phyloP scores from a whole-genome alignment of 2,888 invertebrate genomes.

The Rhynchonema sp. region DNA sequence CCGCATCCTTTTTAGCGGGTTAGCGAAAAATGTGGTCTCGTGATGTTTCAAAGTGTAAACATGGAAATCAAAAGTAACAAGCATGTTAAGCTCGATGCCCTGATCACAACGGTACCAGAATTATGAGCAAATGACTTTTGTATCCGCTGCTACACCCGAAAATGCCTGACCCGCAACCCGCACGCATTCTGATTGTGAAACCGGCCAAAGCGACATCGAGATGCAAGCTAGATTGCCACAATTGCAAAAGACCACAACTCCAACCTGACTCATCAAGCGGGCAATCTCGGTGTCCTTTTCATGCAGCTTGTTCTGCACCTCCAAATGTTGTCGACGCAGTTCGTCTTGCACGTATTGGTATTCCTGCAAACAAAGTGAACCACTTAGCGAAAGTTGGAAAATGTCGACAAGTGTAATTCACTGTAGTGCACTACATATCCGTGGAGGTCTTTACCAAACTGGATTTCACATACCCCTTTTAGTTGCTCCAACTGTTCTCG shows the following conservation, averaged over 20 bases:
- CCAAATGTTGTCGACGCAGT: slow-evolving; percentile 35
- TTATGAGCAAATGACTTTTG: too few species aligned
- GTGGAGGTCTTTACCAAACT: not conserved
- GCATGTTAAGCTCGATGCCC: too few species aligned
- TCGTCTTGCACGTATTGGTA: slow-evolving; percentile 40
- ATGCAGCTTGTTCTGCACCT: slow-evolving; percentile 35
- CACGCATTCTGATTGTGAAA: not conserved
- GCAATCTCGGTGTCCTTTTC: slow-evolving; percentile 42
- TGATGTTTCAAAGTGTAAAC: too few species aligned
- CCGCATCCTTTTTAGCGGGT: too few species aligned
- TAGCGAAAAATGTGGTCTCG: too few species aligned
- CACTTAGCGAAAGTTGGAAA: not conserved
- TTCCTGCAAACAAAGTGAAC: slow-evolving; percentile 30
- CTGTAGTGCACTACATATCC: too few species aligned
- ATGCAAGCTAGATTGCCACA: not conserved
- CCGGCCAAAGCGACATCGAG: not conserved
- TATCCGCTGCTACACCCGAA: too few species aligned
- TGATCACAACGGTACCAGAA: too few species aligned
- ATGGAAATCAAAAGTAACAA: not conserved
- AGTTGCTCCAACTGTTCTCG: slow-evolving; percentile 8
- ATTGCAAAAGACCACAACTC: not conserved
- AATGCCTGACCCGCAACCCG: too few species aligned
- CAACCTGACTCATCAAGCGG: slow-evolving; percentile 39
- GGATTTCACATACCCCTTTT: slow-evolving; percentile 4
- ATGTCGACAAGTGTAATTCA: not conserved